phyloP scores from a whole-genome alignment of 2,888 invertebrate species.

The Drosophila diplacantha region DNA sequence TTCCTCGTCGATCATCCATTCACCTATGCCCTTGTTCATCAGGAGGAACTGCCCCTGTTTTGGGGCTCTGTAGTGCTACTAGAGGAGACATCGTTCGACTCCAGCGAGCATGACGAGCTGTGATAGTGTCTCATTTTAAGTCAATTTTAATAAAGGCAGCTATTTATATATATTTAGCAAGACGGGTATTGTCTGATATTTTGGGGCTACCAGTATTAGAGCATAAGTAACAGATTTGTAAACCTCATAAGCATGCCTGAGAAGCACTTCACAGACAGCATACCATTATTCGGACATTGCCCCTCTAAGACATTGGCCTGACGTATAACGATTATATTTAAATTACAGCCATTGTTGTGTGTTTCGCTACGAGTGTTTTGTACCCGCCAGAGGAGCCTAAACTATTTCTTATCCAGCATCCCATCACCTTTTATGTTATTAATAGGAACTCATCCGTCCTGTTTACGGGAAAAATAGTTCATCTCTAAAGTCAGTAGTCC shows the following conservation, averaged over 20 bases:
- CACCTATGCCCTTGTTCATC: slow-evolving; percentile 59
- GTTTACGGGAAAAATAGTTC: slow-evolving; percentile 40
- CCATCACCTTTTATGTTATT: slow-evolving; percentile 44
- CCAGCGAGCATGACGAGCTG: slow-evolving; percentile 53
- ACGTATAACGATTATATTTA: background rate
- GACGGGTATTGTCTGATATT: background rate
- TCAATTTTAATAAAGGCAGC: slow-evolving; percentile 38
- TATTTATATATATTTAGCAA: slow-evolving; percentile 6
- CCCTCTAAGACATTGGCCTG: background rate
- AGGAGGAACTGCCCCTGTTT: slow-evolving; percentile 52
- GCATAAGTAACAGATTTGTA: background rate
- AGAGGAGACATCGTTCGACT: slow-evolving; percentile 22
- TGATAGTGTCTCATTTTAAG: slow-evolving; percentile 27
- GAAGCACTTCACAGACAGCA: background rate
- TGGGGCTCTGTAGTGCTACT: slow-evolving; percentile 52
- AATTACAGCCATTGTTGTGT: slow-evolving; percentile 21
- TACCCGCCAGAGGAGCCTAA: slow-evolving; percentile 24
- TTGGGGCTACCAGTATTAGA: background rate
- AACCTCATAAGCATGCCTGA: background rate
- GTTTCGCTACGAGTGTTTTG: slow-evolving; percentile 3
- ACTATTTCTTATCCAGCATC: slow-evolving; percentile 45
- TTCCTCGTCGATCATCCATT: slow-evolving; percentile 74
- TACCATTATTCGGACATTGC: background rate
- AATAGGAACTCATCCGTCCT: slow-evolving; percentile 28
- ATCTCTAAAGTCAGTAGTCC: background rate